Evolutionary conservation across 2,888 invertebrate species (phyloP), one percentile per base, ranked within the genome.

Genomic region (Tricholauxania praeusta): DNA sequence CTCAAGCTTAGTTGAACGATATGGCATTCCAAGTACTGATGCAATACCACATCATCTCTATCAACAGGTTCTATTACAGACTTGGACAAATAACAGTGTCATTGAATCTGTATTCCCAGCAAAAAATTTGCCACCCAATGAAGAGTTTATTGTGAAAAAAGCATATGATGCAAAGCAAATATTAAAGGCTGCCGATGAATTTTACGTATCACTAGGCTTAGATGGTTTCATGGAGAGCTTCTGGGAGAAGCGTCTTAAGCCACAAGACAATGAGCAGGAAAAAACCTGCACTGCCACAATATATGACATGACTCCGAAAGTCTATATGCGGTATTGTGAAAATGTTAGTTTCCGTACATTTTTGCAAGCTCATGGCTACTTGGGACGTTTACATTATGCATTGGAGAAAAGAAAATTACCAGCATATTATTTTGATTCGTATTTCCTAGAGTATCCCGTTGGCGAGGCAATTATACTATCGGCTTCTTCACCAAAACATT

Each of bases 1-100:
- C 78, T 89, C 90, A 76, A 90, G 91, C 70, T 87, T 95, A 32
- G 87, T 57, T 22, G 22, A 68, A 10, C 57, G 68, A 39, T 72
- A 71, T 39, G 3, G 12, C 1, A 68, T 67, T 39, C 63, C 48
- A 4, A 14, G 17, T 15, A 51, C 62, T n/a, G 72, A 71, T 1
- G 63, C 59, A 47, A 74, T 74, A 39, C 73, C 73, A 14, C 59
- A 71, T 57, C 71, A 74, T 66, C 53, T 74, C 6, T 71, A 49
- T 53, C 60, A 74, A 32, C 70, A 74, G 32, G 71, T 62, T 5
- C 10, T 74, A 14, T 48, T n/a, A 10, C 66, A 74, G 60, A 49
- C 19, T 12, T 71, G 66, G 71, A 55, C 60, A 15, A 17, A 66
- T 6, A 59, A 49, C 15, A 62, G 52, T 39, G 52, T 62, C 15